These are phyloP conservation scores for Pollenia labialis DNA, from an alignment of 2,888 invertebrate genomes.

Conservation along the genomic window DNA sequence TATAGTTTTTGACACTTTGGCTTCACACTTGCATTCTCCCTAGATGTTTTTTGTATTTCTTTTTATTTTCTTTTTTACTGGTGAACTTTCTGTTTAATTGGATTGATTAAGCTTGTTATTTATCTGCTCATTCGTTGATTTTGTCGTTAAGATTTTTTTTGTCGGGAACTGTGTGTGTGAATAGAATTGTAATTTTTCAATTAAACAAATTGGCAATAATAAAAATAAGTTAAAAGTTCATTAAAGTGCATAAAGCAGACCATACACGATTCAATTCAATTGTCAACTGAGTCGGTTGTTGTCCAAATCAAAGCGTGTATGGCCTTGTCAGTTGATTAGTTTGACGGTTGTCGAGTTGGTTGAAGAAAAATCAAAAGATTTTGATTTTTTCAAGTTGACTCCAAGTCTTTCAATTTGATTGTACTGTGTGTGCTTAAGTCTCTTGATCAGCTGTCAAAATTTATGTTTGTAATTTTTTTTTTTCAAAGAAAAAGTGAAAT, in stretches of 20 bases:
- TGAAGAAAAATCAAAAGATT: no score
- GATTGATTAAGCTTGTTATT: conserved; percentile 49
- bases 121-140: conserved; percentile 25
- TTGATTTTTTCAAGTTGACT: no score
- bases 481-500: no score
- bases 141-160: conserved; percentile 27
- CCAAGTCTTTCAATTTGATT: no score
- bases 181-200: conserved; percentile 71
- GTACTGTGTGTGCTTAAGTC: no score
- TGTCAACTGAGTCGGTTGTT: no score
- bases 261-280: no score
- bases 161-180: conserved; percentile 59
- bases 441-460: no score
- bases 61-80: conserved; percentile 35
- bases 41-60: conserved; percentile 17
- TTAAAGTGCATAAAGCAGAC: conserved; percentile 18
- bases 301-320: no score
- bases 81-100: conserved; percentile 53
- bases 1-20: background rate
- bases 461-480: no score
- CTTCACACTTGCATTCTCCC: conserved; percentile 28
- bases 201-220: conserved; percentile 71
- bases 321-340: no score
- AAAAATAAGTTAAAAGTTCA: conserved; percentile 63
- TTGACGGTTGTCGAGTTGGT: no score